A percentile compares a stretch with the other conserved stretches of the same genome.
phyloP scores from a whole-genome alignment of 2,797 vertebrate genomes.

The Hoplostethus mediterraneus region DNA sequence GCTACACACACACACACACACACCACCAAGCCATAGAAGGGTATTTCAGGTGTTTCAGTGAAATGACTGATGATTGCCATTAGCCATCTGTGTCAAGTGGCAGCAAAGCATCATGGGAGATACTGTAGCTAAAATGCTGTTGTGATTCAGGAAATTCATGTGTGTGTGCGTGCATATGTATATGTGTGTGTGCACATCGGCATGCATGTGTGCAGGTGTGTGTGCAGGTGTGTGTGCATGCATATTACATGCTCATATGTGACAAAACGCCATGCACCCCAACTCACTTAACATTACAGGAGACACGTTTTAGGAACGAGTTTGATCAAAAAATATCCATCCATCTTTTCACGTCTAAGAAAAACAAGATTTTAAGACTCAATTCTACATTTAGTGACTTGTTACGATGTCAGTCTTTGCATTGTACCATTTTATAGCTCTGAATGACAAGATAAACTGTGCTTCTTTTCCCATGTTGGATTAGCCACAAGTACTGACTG shows the following conservation, averaged over 20 bases:
- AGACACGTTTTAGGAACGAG: no score
- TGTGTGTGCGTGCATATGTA: neutral
- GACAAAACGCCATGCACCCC: no score
- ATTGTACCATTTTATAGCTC: no score
- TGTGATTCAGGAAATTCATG: neutral
- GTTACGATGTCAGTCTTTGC: no score
- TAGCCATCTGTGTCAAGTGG: constrained; percentile 17
- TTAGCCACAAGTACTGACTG: neutral
- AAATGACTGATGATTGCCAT: constrained; percentile 1
- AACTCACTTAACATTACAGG: no score
- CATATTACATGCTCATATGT: no score
- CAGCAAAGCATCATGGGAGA: constrained; percentile 4
- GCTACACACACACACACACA: neutral
- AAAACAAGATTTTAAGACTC: no score
- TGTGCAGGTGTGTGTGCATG: no score
- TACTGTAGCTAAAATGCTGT: neutral
- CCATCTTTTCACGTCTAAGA: no score
- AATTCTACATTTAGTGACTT: no score
- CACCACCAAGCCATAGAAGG: neutral
- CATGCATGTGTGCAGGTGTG: neutral
- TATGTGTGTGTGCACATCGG: neutral
- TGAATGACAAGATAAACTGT: neutral
- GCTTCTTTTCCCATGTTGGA: neutral
- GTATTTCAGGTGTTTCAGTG: neutral
- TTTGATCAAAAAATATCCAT: no score